Evolutionary conservation across 2,888 invertebrate genomes (phyloP), one percentile per base, ranked within the genome.

Genomic region (Cyrtodaria siliqua): DNA sequence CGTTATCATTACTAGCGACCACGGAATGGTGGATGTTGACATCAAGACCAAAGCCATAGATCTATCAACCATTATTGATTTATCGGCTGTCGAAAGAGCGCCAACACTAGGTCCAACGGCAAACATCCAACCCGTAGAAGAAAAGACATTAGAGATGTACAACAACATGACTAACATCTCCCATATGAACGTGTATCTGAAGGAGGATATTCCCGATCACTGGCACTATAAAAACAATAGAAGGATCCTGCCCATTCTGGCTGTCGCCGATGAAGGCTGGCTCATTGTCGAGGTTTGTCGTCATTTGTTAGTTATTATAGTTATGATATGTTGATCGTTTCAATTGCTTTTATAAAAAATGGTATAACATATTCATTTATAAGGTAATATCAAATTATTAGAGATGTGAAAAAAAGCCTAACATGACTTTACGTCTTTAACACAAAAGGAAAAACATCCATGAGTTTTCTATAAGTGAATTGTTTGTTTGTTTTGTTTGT

Each of bases 191-290:
- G 95, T 95, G 9, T 96, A 95, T 86, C 94, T 92, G 83, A 95
- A 94, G 84, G 92, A 94, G n/a, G 94, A 96, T 16, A 93, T 95
- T 60, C 95, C 95, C 0, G 92, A 93, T 3, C 82, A 86, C 23
- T 96, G 95, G 94, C 95, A 95, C 90, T 95, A 95, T 83, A 94
- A 93, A 62, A 94, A 95, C 79, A 95, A 94, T 86, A 86, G 92
- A 12, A 92, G 96, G 57, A 93, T 95, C 16, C 94, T 95, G 24
- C 95, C 95, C 0, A 94, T 96, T 75, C 92, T 96, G 59, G 93
- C 95, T 0, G 93, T 95, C 33, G 95, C 96, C 0, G 94, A 95
- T 79, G 93, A 94, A 33, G 95, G 95, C 16, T 96, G 95, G 91
- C 94, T 71, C 8, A 78, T 90, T 20, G 75, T 77, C 2, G 72